These are phyloP conservation scores for Champsocephalus esox DNA, from an alignment of 2,797 vertebrate species.

Conservation along the genomic window DNA sequence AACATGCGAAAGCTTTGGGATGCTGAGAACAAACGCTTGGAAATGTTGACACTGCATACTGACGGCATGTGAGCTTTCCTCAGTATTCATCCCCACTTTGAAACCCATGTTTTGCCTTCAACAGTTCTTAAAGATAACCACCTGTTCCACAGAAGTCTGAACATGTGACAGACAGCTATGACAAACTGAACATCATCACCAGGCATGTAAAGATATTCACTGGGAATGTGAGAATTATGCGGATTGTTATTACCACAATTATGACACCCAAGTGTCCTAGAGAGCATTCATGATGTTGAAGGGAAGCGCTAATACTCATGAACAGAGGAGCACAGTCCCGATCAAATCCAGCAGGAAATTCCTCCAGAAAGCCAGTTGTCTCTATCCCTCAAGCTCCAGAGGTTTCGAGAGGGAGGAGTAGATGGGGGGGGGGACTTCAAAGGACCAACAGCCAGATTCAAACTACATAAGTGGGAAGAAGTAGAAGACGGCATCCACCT, in stretches of 20 bases:
- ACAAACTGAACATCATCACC: slow-evolving; percentile 16
- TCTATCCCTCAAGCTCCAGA: slow-evolving; percentile 57
- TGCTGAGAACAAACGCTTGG: slow-evolving; percentile 49
- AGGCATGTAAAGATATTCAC: slow-evolving; percentile 22
- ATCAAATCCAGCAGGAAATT: slow-evolving; percentile 49
- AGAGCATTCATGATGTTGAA: slow-evolving; percentile 5
- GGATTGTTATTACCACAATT: slow-evolving; percentile 36
- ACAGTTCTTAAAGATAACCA: slow-evolving; percentile 13
- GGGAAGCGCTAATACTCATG: slow-evolving; percentile 35
- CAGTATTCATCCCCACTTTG: neutral
- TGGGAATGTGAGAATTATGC: slow-evolving; percentile 36
- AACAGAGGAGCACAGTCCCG: slow-evolving; percentile 28
- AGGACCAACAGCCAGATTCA: slow-evolving; percentile 27
- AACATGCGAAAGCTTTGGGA: slow-evolving; percentile 40
- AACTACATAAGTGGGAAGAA: slow-evolving; percentile 51
- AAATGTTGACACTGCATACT: slow-evolving; percentile 29
- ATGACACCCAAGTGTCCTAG: slow-evolving; percentile 8
- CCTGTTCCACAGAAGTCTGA: slow-evolving; percentile 35
- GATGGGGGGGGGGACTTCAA: slow-evolving; percentile 22
- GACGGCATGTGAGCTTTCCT: slow-evolving; percentile 6
- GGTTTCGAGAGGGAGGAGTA: slow-evolving; percentile 6
- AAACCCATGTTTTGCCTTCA: slow-evolving; percentile 14
- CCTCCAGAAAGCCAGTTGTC: slow-evolving; percentile 61
- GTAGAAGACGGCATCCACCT: slow-evolving; percentile 31
- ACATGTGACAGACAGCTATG: slow-evolving; percentile 16